Evolutionary conservation across 2,113 vertebrate species (phyloP).

Genomic region (Anhinga rufa): DNA sequence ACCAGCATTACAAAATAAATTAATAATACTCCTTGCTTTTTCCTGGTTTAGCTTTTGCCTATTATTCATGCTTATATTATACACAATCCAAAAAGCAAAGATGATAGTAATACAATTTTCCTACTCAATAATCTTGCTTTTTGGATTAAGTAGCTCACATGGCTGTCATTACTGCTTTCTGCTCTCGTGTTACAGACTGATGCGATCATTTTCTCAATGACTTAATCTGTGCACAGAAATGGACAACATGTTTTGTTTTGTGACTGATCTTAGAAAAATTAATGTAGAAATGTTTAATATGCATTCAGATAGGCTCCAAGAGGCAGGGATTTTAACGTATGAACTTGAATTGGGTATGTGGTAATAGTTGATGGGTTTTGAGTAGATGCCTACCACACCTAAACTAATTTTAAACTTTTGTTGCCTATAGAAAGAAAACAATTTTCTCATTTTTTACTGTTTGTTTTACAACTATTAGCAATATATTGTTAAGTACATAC

Average conservation of each 20-base stretch:
- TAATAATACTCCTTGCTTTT: constrained; percentile 60
- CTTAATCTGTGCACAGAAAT: background rate
- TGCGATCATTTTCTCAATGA: background rate
- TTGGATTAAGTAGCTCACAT: constrained; percentile 53
- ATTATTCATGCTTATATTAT: constrained; percentile 26
- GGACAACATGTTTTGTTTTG: background rate
- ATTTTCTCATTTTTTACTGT: background rate
- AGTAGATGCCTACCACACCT: background rate
- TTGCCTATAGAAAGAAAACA: background rate
- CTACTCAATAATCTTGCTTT: constrained; percentile 49
- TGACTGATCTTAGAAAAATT: background rate
- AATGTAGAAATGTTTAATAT: background rate
- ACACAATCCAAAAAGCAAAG: constrained; percentile 32
- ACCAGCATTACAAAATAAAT: constrained; percentile 52
- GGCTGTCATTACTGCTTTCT: constrained; percentile 60
- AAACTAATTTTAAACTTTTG: background rate
- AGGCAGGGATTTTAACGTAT: background rate
- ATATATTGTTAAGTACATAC: background rate
- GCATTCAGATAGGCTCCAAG: background rate
- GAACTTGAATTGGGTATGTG: background rate
- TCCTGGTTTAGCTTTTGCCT: constrained; percentile 61
- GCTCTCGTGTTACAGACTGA: constrained; percentile 9
- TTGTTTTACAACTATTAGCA: background rate
- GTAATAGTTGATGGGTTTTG: background rate
- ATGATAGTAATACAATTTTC: background rate